Evolutionary conservation across 2,888 invertebrate species (phyloP).

Genomic region (Zeuzera pyrina): DNA sequence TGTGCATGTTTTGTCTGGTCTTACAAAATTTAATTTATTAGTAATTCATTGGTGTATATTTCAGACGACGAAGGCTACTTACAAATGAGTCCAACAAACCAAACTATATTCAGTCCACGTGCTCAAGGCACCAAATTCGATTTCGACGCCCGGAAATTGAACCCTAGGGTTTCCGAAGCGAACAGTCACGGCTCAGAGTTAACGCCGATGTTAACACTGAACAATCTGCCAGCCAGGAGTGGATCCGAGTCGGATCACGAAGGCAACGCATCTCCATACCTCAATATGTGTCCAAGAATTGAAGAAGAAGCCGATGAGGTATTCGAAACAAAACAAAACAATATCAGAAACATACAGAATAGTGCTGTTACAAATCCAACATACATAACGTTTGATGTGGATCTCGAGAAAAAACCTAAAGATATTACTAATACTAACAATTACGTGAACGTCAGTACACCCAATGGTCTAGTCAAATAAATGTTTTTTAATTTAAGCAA

Average conservation of each 20-base stretch:
- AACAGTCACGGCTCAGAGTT: conserved; percentile 52
- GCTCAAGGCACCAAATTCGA: conserved; percentile 56
- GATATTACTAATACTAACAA: conserved; percentile 38
- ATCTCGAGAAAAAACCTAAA: conserved; percentile 50
- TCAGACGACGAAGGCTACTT: conserved; percentile 72
- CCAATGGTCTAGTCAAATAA: conserved; percentile 66
- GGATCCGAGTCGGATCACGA: conserved; percentile 61
- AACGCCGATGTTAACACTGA: conserved; percentile 68
- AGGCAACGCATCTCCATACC: conserved; percentile 38
- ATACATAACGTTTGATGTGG: conserved; percentile 48
- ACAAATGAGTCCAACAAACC: conserved; percentile 69
- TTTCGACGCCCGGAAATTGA: conserved; percentile 57
- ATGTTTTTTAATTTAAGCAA: conserved; percentile 9
- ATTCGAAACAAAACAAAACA: conserved; percentile 37
- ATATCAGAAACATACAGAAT: conserved; percentile 41
- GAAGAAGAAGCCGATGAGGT: conserved; percentile 59
- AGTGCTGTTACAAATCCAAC: conserved; percentile 55
- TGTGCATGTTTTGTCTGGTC: no score
- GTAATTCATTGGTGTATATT: conserved; percentile 17
- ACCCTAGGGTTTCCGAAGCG: conserved; percentile 32
- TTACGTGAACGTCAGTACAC: conserved; percentile 44
- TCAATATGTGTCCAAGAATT: conserved; percentile 45
- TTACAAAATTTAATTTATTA: no score
- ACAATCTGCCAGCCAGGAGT: conserved; percentile 45
- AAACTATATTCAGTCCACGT: conserved; percentile 72